A percentile compares a stretch with the other conserved stretches of the same genome.
phyloP scores from a whole-genome alignment of 2,797 vertebrate species.

The Danio aesculapii region DNA sequence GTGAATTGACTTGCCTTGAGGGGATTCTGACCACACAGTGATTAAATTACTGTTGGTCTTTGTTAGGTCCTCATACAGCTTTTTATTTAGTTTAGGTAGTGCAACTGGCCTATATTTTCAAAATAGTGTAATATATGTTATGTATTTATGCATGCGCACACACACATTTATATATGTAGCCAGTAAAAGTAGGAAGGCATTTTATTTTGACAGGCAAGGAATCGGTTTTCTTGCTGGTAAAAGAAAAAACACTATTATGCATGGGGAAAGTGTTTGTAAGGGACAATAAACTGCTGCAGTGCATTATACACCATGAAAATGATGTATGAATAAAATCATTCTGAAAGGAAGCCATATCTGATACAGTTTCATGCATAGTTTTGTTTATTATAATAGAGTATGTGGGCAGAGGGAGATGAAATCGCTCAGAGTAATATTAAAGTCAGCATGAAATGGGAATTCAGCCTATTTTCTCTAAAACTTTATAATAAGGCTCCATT shows the following conservation, averaged over 20 bases:
- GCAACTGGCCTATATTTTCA: background rate
- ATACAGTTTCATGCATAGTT: background rate
- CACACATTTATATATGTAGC: no score
- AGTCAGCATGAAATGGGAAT: background rate
- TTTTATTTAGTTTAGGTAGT: background rate
- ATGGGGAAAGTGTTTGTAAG: background rate
- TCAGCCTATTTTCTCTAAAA: background rate
- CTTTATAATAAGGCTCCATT: no score
- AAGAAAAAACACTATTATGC: background rate
- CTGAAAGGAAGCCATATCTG: background rate
- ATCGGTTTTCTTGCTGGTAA: background rate
- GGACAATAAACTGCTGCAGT: background rate
- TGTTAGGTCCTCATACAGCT: background rate
- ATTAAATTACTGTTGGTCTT: slow-evolving; percentile 3
- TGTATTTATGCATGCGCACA: no score
- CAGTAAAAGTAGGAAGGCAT: background rate
- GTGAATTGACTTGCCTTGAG: background rate
- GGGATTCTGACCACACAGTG: background rate
- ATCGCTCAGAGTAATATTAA: background rate
- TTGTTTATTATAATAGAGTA: background rate
- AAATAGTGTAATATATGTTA: background rate
- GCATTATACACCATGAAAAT: background rate
- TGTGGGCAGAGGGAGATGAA: background rate
- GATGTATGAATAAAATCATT: background rate
- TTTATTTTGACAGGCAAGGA: background rate